Conservation (phyloP, 2,888 invertebrate genomes). For the Crossocerus cetratus region DNA sequence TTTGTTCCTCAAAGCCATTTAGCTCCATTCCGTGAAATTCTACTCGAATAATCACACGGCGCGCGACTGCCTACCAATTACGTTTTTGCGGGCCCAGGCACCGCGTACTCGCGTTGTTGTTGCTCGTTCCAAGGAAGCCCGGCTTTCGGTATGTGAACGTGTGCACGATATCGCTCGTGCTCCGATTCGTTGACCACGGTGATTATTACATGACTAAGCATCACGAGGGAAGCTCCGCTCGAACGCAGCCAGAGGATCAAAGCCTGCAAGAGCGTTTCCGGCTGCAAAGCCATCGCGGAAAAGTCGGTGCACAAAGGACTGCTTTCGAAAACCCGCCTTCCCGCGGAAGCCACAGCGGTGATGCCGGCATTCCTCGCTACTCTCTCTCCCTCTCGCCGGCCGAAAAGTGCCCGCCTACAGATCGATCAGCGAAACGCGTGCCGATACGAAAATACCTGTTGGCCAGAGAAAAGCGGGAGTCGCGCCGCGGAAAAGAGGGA, state of each 20-base stretch:
- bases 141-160: slow-evolving; percentile 31
- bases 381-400: no score
- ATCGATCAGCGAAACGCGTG: slow-evolving; percentile 25
- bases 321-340: no score
- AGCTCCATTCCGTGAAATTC: slow-evolving; percentile 75
- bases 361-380: no score
- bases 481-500: slow-evolving; percentile 54
- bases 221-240: no score
- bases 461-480: slow-evolving; percentile 42
- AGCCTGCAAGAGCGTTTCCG: no score
- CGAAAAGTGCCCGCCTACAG: neutral
- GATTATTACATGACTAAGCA: no score
- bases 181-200: slow-evolving; percentile 35
- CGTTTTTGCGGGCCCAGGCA: slow-evolving; percentile 61
- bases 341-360: no score
- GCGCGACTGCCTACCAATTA: slow-evolving; percentile 73
- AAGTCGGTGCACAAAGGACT: no score
- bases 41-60: slow-evolving; percentile 74
- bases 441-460: slow-evolving; percentile 47
- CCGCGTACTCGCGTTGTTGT: slow-evolving; percentile 41
- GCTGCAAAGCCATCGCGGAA: no score
- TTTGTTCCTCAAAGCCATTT: slow-evolving; percentile 76
- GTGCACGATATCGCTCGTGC: slow-evolving; percentile 47
- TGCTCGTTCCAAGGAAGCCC: slow-evolving; percentile 50
- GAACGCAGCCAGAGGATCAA: no score